Evolutionary conservation across 2,797 vertebrate genomes (phyloP).

Genomic region (Apodemus agrarius): DNA sequence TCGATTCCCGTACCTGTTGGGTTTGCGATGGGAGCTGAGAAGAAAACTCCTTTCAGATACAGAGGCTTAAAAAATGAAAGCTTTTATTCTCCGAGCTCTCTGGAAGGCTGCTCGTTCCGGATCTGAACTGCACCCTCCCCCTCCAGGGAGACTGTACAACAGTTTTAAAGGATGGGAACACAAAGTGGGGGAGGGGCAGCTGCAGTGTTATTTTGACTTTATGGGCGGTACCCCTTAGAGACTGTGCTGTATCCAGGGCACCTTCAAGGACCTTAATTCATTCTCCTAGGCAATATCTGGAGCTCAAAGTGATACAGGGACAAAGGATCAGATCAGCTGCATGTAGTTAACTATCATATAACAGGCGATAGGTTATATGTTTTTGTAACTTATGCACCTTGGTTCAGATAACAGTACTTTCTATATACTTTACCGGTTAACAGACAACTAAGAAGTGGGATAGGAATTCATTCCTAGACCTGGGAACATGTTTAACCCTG

Average conservation of each 20-base stretch:
- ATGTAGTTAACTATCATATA: not conserved
- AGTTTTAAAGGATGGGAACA: not conserved
- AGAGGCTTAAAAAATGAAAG: not conserved
- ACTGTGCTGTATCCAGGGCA: not conserved
- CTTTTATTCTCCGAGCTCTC: not conserved
- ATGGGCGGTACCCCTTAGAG: not conserved
- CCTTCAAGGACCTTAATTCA: not conserved
- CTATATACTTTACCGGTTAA: not conserved
- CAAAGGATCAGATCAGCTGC: not conserved
- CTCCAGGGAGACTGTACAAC: not conserved
- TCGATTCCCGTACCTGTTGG: not conserved
- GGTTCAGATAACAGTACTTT: not conserved
- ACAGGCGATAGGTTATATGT: not conserved
- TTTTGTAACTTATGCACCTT: not conserved
- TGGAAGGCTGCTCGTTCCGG: not conserved
- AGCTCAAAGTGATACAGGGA: not conserved
- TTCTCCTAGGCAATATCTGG: not conserved
- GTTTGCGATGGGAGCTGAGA: not conserved
- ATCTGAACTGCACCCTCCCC: not conserved
- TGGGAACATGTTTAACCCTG: not conserved
- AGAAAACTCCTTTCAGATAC: not conserved
- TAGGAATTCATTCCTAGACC: not conserved
- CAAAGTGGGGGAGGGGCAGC: not conserved
- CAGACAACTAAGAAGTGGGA: not conserved
- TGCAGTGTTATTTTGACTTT: not conserved